phyloP scores from a whole-genome alignment of 1,140 invertebrate species.

The Anadara kagoshimensis region DNA sequence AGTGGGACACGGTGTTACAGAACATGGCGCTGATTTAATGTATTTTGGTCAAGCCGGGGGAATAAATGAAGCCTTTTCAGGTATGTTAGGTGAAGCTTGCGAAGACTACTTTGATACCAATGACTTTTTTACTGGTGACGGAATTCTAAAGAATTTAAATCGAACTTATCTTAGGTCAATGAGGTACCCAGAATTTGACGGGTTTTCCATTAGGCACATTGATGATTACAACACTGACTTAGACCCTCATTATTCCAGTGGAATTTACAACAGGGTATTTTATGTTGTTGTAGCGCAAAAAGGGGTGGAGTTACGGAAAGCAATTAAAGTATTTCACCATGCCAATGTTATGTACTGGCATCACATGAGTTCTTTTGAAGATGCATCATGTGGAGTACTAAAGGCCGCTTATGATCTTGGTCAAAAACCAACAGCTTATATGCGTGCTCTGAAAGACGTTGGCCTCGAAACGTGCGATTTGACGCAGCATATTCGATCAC shows the following conservation, averaged over 20 bases:
- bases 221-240: slow-evolving; percentile 33
- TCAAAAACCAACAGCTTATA: slow-evolving; percentile 12
- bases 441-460: slow-evolving; percentile 28
- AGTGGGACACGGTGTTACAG: slow-evolving; percentile 52
- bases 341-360: slow-evolving; percentile 57
- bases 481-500: slow-evolving; percentile 18
- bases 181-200: slow-evolving; percentile 17
- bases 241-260: slow-evolving; percentile 47
- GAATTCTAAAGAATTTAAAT: background rate
- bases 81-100: slow-evolving; percentile 51
- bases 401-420: slow-evolving; percentile 55
- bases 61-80: slow-evolving; percentile 57
- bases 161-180: background rate
- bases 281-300: slow-evolving; percentile 20
- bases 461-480: slow-evolving; percentile 43
- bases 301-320: slow-evolving; percentile 17
- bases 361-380: slow-evolving; percentile 31
- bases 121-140: slow-evolving; percentile 19
- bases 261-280: slow-evolving; percentile 51
- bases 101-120: slow-evolving; percentile 31
- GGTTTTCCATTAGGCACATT: slow-evolving; percentile 42
- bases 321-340: slow-evolving; percentile 44
- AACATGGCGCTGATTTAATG: slow-evolving; percentile 38
- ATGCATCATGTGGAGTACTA: slow-evolving; percentile 50
- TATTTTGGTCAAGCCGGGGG: slow-evolving; percentile 50